Evolutionary conservation across 2,113 vertebrate genomes (phyloP).

Genomic region (Crocuta crocuta): DNA sequence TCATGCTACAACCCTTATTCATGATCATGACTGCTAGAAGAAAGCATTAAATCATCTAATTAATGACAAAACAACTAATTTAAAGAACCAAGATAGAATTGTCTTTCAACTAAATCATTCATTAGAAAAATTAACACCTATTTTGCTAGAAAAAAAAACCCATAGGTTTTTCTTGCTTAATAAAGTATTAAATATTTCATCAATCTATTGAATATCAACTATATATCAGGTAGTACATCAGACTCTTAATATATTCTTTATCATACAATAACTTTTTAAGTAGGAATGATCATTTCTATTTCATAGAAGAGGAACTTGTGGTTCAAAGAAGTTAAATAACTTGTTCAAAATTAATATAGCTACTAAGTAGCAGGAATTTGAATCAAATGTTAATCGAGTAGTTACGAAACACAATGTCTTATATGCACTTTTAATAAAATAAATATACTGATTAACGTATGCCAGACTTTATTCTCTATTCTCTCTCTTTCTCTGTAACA

Average conservation of each 20-base stretch:
- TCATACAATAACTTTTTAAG: conserved; percentile 1
- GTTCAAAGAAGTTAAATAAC: neutral
- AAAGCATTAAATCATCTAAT: conserved; percentile 12
- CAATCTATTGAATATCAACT: neutral
- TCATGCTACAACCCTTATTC: neutral
- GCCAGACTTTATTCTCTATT: neutral
- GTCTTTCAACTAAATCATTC: conserved; percentile 5
- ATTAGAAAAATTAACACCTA: neutral
- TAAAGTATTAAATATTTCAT: neutral
- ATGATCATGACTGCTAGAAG: neutral
- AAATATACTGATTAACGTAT: neutral
- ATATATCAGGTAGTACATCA: neutral
- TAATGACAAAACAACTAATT: neutral
- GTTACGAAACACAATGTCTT: neutral
- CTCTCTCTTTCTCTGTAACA: neutral
- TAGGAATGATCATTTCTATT: neutral
- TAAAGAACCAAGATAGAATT: conserved; percentile 18
- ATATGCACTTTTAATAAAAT: neutral
- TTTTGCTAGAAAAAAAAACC: neutral
- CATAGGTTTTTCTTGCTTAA: neutral
- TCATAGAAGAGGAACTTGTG: neutral
- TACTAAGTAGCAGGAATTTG: neutral
- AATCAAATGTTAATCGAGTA: neutral
- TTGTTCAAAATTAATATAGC: neutral
- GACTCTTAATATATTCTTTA: neutral